Percentiles rank a stretch among this genome's conserved stretches.
These are phyloP conservation scores for Acheta domesticus DNA, from an alignment of 2,888 invertebrate genomes.

Conservation along the genomic window DNA sequence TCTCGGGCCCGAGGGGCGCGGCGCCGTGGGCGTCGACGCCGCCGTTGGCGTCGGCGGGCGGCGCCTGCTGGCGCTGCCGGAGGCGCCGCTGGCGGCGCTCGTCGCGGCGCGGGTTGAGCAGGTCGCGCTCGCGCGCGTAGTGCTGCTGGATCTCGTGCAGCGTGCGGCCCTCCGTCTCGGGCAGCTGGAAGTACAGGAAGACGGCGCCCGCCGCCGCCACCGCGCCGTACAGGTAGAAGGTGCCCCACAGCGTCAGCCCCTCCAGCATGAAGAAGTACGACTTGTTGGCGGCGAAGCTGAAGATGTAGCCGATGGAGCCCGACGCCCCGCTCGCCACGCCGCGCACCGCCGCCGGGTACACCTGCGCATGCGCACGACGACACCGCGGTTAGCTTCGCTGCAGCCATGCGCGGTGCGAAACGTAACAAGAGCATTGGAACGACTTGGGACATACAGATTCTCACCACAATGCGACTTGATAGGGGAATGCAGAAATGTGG, in stretches of 20 bases:
- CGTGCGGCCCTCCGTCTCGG: conserved; percentile 79
- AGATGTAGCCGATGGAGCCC: conserved; percentile 67
- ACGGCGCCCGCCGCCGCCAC: conserved; percentile 58
- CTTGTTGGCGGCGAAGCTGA: conserved; percentile 73
- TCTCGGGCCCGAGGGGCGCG: conserved; percentile 41
- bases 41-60: neutral
- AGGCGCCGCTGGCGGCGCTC: neutral
- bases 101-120: conserved; percentile 46
- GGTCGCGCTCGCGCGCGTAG: conserved; percentile 52
- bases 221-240: conserved; percentile 66
- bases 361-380: neutral
- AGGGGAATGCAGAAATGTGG: too few species aligned
- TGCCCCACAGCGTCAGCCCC: conserved; percentile 63
- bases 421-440: too few species aligned
- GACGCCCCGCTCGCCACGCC: conserved; percentile 70
- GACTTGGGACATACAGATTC: too few species aligned
- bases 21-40: neutral
- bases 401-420: too few species aligned
- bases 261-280: conserved; percentile 54
- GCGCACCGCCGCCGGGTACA: conserved; percentile 52
- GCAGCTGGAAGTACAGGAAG: conserved; percentile 64
- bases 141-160: conserved; percentile 68
- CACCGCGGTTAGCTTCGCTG: too few species aligned
- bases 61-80: neutral
- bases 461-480: too few species aligned